Base-by-base conservation (phyloP, 2,113 vertebrate species). In the Brachyistius frenatus region DNA sequence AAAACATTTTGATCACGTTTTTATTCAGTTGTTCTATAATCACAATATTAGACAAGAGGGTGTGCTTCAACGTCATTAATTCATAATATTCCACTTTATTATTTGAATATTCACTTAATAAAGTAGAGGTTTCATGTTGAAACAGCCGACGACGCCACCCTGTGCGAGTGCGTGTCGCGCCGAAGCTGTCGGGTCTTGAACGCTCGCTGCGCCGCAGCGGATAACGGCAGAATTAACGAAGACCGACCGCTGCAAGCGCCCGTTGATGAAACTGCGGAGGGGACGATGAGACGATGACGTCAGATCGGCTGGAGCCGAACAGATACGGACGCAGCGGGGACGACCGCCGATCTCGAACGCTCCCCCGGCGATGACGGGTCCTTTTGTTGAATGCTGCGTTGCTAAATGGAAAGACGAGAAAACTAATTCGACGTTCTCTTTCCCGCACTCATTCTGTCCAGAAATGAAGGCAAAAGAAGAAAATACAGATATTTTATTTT, bases 211-310 rank as follows among this genome's bases (percentile, higher is more conserved):
- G 77, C 69, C 2, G 49, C 52, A 14, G 55, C 83, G 80, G 91
- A 89, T 91, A 86, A 77, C 54, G 7, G 73, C 41, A 57, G 80
- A 73, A 71, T 73, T 66, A 66, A 56, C 23, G 55, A 63, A 65
- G 46, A 64, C 62, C 50, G 62, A 76, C 76, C 63, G 74, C 81
- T 73, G 73, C 78, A 62, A 65, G 47, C 49, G 54, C 60, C 61
- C 23, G 41, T 14, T 66, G 83, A 84, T 75, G 75, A 80, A 77
- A 81, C 65, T 39, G 64, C 53, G 4, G 23, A 49, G 74, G 65
- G 71, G 78, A 23, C 62, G 87, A 89, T 87, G 80, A 87, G 72
- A 58, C 68, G 36, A 15, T 63, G 69, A 78, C 76, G 76, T 68
- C 81, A 75, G 63, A 75, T 32, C 23, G 41, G 54, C 50, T 79